Percentiles rank a stretch among this genome's conserved stretches.
Conservation (phyloP, 2,888 invertebrate genomes). For the Apamea monoglypha region DNA sequence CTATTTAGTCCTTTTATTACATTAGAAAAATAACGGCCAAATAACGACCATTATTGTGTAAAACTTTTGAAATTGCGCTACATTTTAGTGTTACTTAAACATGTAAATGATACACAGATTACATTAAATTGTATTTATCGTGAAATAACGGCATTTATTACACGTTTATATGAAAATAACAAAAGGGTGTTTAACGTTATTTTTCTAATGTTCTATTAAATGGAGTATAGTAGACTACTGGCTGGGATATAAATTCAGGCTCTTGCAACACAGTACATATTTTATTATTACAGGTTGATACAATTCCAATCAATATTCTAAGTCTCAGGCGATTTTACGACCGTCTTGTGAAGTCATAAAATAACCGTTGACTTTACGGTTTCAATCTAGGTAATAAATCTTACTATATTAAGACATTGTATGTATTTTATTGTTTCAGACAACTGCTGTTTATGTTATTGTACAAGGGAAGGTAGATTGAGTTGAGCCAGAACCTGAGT, state of each 20-base stretch:
- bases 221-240: background rate
- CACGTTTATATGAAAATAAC: background rate
- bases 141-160: too few species aligned
- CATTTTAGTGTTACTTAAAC: too few species aligned
- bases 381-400: background rate
- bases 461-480: background rate
- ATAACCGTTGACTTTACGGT: conserved; percentile 28
- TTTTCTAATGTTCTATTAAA: background rate
- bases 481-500: background rate
- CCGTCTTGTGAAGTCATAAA: background rate
- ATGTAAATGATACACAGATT: too few species aligned
- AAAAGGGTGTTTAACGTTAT: background rate
- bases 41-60: too few species aligned
- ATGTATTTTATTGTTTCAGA: conserved; percentile 21
- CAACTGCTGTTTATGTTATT: background rate
- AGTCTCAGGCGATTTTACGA: conserved; percentile 6
- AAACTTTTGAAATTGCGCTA: too few species aligned
- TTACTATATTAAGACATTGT: conserved; percentile 4
- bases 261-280: background rate
- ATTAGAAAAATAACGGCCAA: too few species aligned
- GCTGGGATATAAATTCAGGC: background rate
- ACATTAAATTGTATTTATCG: too few species aligned
- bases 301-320: conserved; percentile 4
- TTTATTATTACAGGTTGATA: background rate
- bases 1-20: too few species aligned